Percentiles rank a stretch among this genome's conserved stretches.
Conservation (phyloP, 2,888 invertebrate genomes). For the Dusona sp. region DNA sequence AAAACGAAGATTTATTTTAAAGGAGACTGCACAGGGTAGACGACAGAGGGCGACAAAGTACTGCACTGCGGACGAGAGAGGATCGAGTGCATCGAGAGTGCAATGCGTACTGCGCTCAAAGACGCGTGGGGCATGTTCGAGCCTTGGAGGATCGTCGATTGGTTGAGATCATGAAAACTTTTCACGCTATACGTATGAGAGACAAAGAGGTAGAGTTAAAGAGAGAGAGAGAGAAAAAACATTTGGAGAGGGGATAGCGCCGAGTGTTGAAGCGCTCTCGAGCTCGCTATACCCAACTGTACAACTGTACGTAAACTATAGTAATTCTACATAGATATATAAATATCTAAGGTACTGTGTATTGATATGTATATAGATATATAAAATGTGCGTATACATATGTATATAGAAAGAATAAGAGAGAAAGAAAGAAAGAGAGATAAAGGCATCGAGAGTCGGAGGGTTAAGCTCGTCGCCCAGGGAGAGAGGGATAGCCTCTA, state of each 20-base stretch:
- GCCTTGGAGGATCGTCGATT: constrained; percentile 49
- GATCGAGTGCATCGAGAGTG: constrained; percentile 39
- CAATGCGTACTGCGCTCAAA: constrained; percentile 43
- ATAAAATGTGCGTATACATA: background rate
- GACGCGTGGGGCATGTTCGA: constrained; percentile 25
- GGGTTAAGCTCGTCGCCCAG: constrained; percentile 57
- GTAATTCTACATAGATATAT: constrained; percentile 33
- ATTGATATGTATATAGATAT: background rate
- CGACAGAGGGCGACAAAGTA: constrained; percentile 24
- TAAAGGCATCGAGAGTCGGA: constrained; percentile 62
- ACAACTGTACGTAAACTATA: constrained; percentile 54
- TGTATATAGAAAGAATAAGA: constrained; percentile 18
- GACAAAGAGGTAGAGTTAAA: background rate
- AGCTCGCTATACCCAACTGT: constrained; percentile 28
- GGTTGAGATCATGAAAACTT: constrained; percentile 48
- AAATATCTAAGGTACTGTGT: background rate
- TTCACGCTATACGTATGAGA: background rate
- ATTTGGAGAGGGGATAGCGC: constrained; percentile 48
- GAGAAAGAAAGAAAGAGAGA: constrained; percentile 50
- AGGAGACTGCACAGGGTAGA: background rate
- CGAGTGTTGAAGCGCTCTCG: constrained; percentile 46
- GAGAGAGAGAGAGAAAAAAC: constrained; percentile 8
- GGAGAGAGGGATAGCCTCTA: constrained; percentile 70
- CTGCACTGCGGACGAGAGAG: background rate
- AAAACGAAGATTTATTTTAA: background rate